Evolutionary conservation across 2,888 invertebrate genomes (phyloP).

Genomic region (Chrysotoxum bicinctum): DNA sequence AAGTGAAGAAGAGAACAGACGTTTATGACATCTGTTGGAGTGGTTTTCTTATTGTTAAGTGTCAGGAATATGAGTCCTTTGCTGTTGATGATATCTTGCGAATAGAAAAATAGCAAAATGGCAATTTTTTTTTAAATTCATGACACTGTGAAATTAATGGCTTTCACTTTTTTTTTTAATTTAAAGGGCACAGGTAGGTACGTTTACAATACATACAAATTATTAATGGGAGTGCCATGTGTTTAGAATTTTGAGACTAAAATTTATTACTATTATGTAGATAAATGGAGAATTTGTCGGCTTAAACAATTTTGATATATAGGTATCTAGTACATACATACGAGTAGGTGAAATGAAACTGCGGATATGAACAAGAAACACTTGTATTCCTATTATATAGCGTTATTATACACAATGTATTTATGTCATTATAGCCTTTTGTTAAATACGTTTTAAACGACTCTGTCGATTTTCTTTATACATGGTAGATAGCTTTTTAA

Average conservation of each 20-base stretch:
- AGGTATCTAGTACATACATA: too few species aligned
- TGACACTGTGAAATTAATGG: slow-evolving; percentile 40
- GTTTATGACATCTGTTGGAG: slow-evolving; percentile 68
- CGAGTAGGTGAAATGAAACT: too few species aligned
- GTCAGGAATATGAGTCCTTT: slow-evolving; percentile 41
- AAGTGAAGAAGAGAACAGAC: slow-evolving; percentile 9
- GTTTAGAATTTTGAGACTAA: not conserved
- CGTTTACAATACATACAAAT: not conserved
- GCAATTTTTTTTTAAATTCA: slow-evolving; percentile 41
- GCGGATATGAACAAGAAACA: too few species aligned
- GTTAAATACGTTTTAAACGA: too few species aligned
- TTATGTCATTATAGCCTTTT: too few species aligned
- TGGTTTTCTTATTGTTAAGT: slow-evolving; percentile 54
- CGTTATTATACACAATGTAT: too few species aligned
- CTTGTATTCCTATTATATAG: too few species aligned
- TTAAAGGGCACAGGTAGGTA: slow-evolving; percentile 35
- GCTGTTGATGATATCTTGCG: slow-evolving; percentile 58
- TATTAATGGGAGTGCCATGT: slow-evolving; percentile 50
- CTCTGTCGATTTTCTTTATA: too few species aligned
- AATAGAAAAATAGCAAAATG: slow-evolving; percentile 61
- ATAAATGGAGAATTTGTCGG: not conserved
- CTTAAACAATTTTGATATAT: too few species aligned
- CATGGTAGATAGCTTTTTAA: too few species aligned
- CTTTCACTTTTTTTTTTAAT: slow-evolving; percentile 13
- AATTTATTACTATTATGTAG: not conserved